A percentile compares a stretch with the other conserved stretches of the same genome.
Evolutionary conservation across 2,797 vertebrate species (phyloP).

Genomic region (Emys orbicularis): DNA sequence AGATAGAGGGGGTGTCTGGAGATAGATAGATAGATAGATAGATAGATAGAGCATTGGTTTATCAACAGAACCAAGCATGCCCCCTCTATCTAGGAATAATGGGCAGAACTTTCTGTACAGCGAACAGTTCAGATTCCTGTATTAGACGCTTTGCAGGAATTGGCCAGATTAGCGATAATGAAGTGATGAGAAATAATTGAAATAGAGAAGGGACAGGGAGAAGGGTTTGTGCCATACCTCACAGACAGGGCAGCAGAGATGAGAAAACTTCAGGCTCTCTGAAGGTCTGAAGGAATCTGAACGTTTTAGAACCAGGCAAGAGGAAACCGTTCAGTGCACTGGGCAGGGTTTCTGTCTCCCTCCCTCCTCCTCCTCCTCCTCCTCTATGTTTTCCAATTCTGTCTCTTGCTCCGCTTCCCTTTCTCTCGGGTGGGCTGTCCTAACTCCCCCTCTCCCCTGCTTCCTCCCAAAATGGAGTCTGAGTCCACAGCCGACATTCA

Average conservation of each 20-base stretch:
- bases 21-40: not conserved
- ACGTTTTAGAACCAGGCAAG: slow-evolving; percentile 81
- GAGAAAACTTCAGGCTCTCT: slow-evolving; percentile 83
- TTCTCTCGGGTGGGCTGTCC: slow-evolving; percentile 78
- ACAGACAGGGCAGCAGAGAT: slow-evolving; percentile 77
- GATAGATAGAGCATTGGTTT: accelerated
- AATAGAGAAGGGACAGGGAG: slow-evolving; percentile 9
- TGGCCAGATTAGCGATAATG: not conserved
- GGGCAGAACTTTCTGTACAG: not conserved
- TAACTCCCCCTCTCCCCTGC: slow-evolving; percentile 1
- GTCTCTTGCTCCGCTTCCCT: slow-evolving; percentile 70
- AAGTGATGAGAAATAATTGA: not conserved
- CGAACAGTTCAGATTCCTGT: accelerated
- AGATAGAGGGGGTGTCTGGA: not conserved
- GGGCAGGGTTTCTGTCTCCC: slow-evolving; percentile 79
- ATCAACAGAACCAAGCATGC: not conserved
- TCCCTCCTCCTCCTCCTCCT: slow-evolving; percentile 69
- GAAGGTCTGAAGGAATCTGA: slow-evolving; percentile 85
- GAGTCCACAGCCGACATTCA: slow-evolving; percentile 56
- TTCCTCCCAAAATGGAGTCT: slow-evolving; percentile 49
- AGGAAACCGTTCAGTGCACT: slow-evolving; percentile 77
- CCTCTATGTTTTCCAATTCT: slow-evolving; percentile 67
- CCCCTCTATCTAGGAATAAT: not conserved
- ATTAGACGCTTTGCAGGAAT: not conserved
- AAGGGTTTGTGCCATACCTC: slow-evolving; percentile 86